These are phyloP conservation scores for Meghimatium bilineatum DNA, from an alignment of 2,888 invertebrate species.

Conservation along the genomic window DNA sequence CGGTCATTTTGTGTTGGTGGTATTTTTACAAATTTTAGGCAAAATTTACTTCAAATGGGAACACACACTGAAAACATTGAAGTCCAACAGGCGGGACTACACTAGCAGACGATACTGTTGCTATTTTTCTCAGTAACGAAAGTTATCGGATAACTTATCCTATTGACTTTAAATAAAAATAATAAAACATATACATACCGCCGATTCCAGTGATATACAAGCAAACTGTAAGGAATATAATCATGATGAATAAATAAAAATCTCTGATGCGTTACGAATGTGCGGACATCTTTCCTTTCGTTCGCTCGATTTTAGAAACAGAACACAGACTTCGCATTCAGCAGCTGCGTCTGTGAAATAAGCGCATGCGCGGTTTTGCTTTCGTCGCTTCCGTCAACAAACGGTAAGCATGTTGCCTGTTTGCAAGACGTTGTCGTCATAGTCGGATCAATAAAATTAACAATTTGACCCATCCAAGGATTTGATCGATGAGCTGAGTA, in stretches of 20 bases:
- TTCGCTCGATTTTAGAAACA: background rate
- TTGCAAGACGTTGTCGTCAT: background rate
- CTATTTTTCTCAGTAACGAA: background rate
- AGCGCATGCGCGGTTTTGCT: slow-evolving; percentile 19
- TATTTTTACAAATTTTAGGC: background rate
- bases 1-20: background rate
- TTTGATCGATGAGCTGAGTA: slow-evolving; percentile 9
- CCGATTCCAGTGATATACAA: background rate
- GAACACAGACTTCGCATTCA: background rate
- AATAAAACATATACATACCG: background rate
- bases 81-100: background rate
- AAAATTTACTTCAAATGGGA: no score
- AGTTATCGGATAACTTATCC: background rate
- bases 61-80: no score
- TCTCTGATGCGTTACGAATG: background rate
- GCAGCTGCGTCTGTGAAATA: background rate
- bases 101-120: background rate
- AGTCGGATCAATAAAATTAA: slow-evolving; percentile 11
- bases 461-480: background rate
- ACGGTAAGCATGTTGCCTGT: background rate
- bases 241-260: slow-evolving; percentile 9
- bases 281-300: background rate
- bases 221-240: background rate
- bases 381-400: slow-evolving; percentile 37
- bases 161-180: no score